These are phyloP conservation scores for Drosophila pseudotalamancana DNA, from an alignment of 2,888 invertebrate genomes.

Conservation along the genomic window DNA sequence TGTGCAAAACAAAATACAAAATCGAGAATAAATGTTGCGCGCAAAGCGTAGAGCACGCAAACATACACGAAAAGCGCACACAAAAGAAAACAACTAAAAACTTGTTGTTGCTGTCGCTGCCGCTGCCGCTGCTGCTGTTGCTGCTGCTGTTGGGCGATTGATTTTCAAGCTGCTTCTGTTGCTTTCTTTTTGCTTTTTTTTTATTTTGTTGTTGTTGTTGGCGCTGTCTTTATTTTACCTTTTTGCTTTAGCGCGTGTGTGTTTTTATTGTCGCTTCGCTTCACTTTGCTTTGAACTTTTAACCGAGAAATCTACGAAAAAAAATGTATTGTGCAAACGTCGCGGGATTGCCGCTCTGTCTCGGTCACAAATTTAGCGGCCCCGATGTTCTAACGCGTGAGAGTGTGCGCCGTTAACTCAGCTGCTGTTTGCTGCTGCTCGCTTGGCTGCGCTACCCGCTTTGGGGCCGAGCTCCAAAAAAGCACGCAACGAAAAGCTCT, in stretches of 20 bases:
- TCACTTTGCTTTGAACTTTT: conserved; percentile 66
- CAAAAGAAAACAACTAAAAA: conserved; percentile 59
- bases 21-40: conserved; percentile 54
- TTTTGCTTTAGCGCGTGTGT: conserved; percentile 46
- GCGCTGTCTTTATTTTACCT: conserved; percentile 32
- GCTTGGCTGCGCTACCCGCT: conserved; percentile 54
- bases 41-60: conserved; percentile 54
- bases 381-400: conserved; percentile 61
- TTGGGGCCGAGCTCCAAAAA: conserved; percentile 58
- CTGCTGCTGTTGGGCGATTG: conserved; percentile 30
- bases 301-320: conserved; percentile 61
- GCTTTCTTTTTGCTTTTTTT: conserved; percentile 31
- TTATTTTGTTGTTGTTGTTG: conserved; percentile 30
- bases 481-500: conserved; percentile 53
- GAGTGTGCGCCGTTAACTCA: conserved; percentile 62
- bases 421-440: conserved; percentile 57
- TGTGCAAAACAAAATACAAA: conserved; percentile 70
- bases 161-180: conserved; percentile 55
- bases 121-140: conserved; percentile 14
- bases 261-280: conserved; percentile 45
- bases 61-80: conserved; percentile 60
- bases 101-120: conserved; percentile 56
- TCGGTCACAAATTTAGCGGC: conserved; percentile 53
- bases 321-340: conserved; percentile 50
- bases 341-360: conserved; percentile 40